phyloP scores from a whole-genome alignment of 2,888 invertebrate genomes.

The Blastobasis adustella region DNA sequence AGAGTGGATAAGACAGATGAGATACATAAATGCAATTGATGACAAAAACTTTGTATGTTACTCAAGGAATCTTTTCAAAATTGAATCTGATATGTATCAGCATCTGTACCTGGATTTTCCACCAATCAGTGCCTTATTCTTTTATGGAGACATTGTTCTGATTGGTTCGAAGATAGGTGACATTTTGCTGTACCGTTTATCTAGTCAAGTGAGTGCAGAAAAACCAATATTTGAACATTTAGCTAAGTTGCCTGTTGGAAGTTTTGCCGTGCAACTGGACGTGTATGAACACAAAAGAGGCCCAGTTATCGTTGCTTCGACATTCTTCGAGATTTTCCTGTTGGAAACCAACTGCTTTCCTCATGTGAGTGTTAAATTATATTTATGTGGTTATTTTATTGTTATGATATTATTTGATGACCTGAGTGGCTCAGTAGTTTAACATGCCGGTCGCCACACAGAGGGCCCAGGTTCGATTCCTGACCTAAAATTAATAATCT shows the following conservation, averaged over 20 bases:
- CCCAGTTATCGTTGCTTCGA: conserved; percentile 45
- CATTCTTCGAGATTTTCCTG: conserved; percentile 45
- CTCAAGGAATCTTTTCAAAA: conserved; percentile 51
- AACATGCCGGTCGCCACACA: too few species aligned
- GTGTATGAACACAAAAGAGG: conserved; percentile 50
- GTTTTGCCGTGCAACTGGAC: conserved; percentile 51
- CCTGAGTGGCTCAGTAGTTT: too few species aligned
- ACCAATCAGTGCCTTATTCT: conserved; percentile 51
- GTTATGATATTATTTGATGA: too few species aligned
- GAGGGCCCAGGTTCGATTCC: too few species aligned
- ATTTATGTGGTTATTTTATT: too few species aligned
- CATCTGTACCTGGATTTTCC: conserved; percentile 58
- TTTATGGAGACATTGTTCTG: conserved; percentile 50
- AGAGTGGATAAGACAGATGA: conserved; percentile 52
- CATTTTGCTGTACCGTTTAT: conserved; percentile 47
- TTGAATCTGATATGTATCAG: conserved; percentile 45
- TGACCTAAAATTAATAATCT: too few species aligned
- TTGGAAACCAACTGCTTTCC: conserved; percentile 51
- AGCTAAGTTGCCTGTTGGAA: conserved; percentile 41
- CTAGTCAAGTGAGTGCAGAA: conserved; percentile 35
- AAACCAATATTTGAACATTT: conserved; percentile 46
- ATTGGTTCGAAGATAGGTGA: conserved; percentile 46
- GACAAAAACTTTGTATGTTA: conserved; percentile 53
- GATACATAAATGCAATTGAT: conserved; percentile 41
- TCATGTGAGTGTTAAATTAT: conserved; percentile 35